phyloP scores from a whole-genome alignment of 2,797 vertebrate species.

The Parambassis ranga region DNA sequence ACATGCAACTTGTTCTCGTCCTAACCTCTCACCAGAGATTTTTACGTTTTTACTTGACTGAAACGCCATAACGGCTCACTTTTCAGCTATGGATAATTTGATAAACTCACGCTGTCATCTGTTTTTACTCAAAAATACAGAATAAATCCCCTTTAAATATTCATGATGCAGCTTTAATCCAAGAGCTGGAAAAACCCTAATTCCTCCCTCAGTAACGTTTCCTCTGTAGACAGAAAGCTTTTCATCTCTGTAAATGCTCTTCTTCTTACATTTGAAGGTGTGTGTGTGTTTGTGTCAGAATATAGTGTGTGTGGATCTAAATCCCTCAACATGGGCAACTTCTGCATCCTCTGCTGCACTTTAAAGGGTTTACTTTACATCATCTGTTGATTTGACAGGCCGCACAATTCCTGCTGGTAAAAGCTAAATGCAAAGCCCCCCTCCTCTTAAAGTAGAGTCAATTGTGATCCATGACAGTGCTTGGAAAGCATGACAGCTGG shows the following conservation, averaged over 20 bases:
- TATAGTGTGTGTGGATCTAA: background rate
- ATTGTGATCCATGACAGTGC: slow-evolving; percentile 20
- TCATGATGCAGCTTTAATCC: slow-evolving; percentile 64
- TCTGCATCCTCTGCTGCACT: background rate
- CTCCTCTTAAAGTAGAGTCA: background rate
- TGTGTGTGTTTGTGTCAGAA: slow-evolving; percentile 15
- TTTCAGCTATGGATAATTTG: slow-evolving; percentile 8
- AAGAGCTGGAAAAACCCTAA: slow-evolving; percentile 26
- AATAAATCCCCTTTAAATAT: slow-evolving; percentile 64
- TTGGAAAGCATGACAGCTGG: background rate
- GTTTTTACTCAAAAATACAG: slow-evolving; percentile 26
- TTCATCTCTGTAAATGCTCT: slow-evolving; percentile 34
- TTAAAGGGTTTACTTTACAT: slow-evolving; percentile 24
- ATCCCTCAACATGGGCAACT: slow-evolving; percentile 2
- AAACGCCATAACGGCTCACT: background rate
- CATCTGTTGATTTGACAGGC: slow-evolving; percentile 40
- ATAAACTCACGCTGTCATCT: slow-evolving; percentile 5
- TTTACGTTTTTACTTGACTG: background rate
- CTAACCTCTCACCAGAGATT: background rate
- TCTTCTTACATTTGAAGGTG: background rate
- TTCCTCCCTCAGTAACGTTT: slow-evolving; percentile 43
- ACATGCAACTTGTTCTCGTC: rapidly evolving
- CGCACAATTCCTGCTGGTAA: slow-evolving; percentile 16
- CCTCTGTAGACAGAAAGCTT: slow-evolving; percentile 30
- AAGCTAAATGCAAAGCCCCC: background rate